Evolutionary conservation across 2,888 invertebrate genomes (phyloP).

Genomic region (Mamestra brassicae): DNA sequence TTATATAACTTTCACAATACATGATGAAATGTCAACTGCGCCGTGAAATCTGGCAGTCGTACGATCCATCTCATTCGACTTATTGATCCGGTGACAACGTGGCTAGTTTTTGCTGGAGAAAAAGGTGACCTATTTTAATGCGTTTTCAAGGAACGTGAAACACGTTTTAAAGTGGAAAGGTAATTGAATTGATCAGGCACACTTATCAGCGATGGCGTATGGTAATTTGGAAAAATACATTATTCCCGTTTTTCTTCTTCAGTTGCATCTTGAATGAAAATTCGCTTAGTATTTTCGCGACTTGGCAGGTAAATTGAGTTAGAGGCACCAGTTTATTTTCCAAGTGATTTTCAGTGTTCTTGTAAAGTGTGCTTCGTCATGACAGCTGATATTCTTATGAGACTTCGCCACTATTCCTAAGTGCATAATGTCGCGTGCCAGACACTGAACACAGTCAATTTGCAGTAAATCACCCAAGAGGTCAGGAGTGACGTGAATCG

Average conservation of each 20-base stretch:
- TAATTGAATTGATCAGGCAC: conserved; percentile 11
- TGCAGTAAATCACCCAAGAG: conserved; percentile 79
- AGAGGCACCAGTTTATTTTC: conserved; percentile 3
- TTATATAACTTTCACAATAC: conserved; percentile 5
- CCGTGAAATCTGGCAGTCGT: conserved; percentile 33
- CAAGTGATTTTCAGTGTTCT: conserved; percentile 5
- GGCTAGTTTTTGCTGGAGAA: conserved; percentile 34
- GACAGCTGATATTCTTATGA: conserved; percentile 56
- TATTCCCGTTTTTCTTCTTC: not conserved
- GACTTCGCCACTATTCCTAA: conserved; percentile 39
- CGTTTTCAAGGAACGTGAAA: conserved; percentile 1
- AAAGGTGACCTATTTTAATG: conserved; percentile 52
- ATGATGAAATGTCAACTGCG: conserved; percentile 42
- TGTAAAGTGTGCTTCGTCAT: conserved; percentile 21
- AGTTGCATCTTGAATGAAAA: conserved; percentile 4
- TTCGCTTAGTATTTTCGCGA: not conserved
- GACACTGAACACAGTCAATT: conserved; percentile 72
- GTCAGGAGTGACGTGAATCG: conserved; percentile 65
- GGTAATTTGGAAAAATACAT: conserved; percentile 4
- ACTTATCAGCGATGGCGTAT: not conserved
- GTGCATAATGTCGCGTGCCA: conserved; percentile 63
- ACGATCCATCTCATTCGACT: conserved; percentile 42
- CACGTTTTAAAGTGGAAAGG: conserved; percentile 14
- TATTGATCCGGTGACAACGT: conserved; percentile 56
- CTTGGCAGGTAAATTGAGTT: conserved; percentile 9